Conservation (phyloP, 2,888 invertebrate genomes). For the Parnassius mnemosyne region DNA sequence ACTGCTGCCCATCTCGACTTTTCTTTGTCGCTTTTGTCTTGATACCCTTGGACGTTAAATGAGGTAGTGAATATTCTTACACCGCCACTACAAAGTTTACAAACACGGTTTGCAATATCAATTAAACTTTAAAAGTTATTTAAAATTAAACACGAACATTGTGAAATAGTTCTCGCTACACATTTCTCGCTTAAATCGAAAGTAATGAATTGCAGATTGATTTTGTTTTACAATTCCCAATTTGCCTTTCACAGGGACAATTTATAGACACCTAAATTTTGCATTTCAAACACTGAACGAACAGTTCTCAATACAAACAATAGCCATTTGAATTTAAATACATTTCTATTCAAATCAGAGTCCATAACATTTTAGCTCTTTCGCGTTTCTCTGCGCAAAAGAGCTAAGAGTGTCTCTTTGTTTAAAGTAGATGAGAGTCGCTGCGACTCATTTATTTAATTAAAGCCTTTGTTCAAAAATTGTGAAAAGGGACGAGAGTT, state of each 20-base stretch:
- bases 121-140: no score
- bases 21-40: no score
- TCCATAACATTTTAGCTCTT: slow-evolving; percentile 8
- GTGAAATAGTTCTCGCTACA: no score
- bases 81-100: no score
- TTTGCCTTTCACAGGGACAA: slow-evolving; percentile 10
- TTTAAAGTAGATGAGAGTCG: neutral
- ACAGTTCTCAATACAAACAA: slow-evolving; percentile 4
- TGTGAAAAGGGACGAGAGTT: slow-evolving; percentile 6
- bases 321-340: slow-evolving; percentile 6
- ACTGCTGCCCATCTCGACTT: no score
- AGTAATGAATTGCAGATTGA: neutral
- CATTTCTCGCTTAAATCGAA: neutral
- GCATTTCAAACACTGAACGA: slow-evolving; percentile 5
- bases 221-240: neutral
- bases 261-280: slow-evolving; percentile 4
- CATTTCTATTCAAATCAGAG: slow-evolving; percentile 2
- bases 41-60: no score
- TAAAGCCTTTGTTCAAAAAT: slow-evolving; percentile 18
- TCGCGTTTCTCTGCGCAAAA: neutral
- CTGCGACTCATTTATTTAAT: slow-evolving; percentile 14
- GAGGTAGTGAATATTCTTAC: no score
- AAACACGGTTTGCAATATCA: no score
- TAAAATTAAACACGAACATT: no score
- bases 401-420: slow-evolving; percentile 9